A percentile compares a stretch with the other conserved stretches of the same genome.
Conservation (phyloP, 2,888 invertebrate genomes). For the Glaucopsyche alexis region DNA sequence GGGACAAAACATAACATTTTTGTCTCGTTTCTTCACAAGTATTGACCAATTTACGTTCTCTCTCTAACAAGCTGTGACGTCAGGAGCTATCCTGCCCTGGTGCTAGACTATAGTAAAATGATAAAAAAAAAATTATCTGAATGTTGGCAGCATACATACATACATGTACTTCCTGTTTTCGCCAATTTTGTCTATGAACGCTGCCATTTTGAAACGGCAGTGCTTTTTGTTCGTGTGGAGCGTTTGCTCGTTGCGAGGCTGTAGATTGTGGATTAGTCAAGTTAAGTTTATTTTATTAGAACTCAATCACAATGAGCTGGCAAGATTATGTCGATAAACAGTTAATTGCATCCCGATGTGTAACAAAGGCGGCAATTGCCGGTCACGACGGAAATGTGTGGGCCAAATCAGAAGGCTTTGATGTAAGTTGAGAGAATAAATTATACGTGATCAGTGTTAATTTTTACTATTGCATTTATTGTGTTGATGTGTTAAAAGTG, state of each 20-base stretch:
- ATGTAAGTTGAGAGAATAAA: conserved; percentile 85
- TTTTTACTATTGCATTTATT: conserved; percentile 39
- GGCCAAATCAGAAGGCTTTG: conserved; percentile 96
- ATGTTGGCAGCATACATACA: conserved; percentile 48
- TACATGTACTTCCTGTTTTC: conserved; percentile 57
- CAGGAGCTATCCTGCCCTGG: too few species aligned
- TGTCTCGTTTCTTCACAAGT: too few species aligned
- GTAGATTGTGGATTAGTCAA: conserved; percentile 71
- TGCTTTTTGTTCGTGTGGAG: conserved; percentile 80
- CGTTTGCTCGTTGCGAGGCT: conserved; percentile 77
- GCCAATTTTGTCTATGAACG: conserved; percentile 57
- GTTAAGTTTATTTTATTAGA: conserved; percentile 78
- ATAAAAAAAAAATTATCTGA: background rate
- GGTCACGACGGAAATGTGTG: conserved; percentile 97
- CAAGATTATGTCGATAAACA: conserved; percentile 99
- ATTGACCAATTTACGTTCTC: too few species aligned
- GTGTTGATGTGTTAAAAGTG: conserved; percentile 51
- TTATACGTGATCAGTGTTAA: conserved; percentile 50
- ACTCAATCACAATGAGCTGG: conserved; percentile 92
- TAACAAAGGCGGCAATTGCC: conserved; percentile 96
- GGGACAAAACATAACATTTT: too few species aligned
- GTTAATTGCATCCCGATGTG: conserved; percentile 96
- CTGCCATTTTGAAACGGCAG: conserved; percentile 79
- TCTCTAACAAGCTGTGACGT: too few species aligned
- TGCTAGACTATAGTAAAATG: too few species aligned